A percentile compares a stretch with the other conserved stretches of the same genome.
Evolutionary conservation across 2,888 invertebrate species (phyloP).

Genomic region (Fragum whitleyi): DNA sequence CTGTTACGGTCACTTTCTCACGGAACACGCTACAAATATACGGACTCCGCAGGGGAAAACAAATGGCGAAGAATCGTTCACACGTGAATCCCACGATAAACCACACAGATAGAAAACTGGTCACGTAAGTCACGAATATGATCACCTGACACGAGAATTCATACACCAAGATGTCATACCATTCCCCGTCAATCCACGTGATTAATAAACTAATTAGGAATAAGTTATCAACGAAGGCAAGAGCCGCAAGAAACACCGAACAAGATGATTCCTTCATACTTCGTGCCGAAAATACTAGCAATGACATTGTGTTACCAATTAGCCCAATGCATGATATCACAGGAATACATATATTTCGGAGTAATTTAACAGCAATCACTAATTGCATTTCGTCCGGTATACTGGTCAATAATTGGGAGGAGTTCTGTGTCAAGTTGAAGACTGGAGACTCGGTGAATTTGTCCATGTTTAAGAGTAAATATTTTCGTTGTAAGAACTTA

Average conservation of each 20-base stretch:
- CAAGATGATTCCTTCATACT: constrained; percentile 91
- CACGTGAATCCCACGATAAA: constrained; percentile 93
- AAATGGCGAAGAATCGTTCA: constrained; percentile 93
- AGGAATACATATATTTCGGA: constrained; percentile 86
- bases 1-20: constrained; percentile 68
- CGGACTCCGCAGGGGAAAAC: constrained; percentile 89
- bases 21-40: constrained; percentile 69
- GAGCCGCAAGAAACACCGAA: constrained; percentile 91
- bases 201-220: constrained; percentile 88
- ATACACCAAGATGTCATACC: constrained; percentile 71
- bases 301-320: constrained; percentile 91
- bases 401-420: neutral
- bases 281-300: constrained; percentile 90
- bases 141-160: constrained; percentile 87
- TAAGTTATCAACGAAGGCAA: constrained; percentile 87
- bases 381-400: neutral
- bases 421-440: neutral
- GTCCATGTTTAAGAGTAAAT: neutral
- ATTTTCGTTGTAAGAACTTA: too few species aligned
- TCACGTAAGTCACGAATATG: constrained; percentile 86
- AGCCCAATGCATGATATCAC: constrained; percentile 90
- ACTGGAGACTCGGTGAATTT: neutral
- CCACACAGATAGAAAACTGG: constrained; percentile 93
- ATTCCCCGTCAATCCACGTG: constrained; percentile 72
- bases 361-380: constrained; percentile 21